Evolutionary conservation across 1,140 invertebrate species (phyloP).

Genomic region (Ooceraea biroi): DNA sequence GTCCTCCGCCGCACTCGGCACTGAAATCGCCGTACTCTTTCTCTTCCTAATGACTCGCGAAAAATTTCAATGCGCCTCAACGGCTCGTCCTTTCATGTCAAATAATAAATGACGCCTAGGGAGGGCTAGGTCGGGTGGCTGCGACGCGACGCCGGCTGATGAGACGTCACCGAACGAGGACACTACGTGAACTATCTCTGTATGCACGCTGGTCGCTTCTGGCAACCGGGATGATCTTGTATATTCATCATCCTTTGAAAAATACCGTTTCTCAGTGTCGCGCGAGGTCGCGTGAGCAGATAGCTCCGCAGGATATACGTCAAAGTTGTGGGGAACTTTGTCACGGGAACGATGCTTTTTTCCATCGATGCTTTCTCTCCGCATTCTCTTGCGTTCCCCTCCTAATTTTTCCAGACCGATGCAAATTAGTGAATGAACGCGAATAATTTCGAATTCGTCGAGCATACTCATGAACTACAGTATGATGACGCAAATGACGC

Average conservation of each 20-base stretch:
- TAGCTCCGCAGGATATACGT: conserved; percentile 75
- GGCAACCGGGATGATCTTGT: conserved; percentile 65
- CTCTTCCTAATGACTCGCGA: conserved; percentile 77
- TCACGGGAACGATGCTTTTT: conserved; percentile 47
- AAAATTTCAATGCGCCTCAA: conserved; percentile 73
- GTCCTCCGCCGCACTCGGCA: conserved; percentile 16
- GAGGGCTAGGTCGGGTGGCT: too few relatives aligned
- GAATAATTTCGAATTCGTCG: too few relatives aligned
- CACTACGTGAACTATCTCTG: conserved; percentile 21
- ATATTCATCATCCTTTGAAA: conserved; percentile 75
- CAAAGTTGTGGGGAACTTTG: conserved; percentile 77
- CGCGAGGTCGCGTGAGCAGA: conserved; percentile 59
- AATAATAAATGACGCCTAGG: conserved; percentile 82
- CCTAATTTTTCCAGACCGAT: too few relatives aligned
- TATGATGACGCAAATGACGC: too few relatives aligned
- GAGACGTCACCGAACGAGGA: conserved; percentile 15
- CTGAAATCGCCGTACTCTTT: conserved; percentile 30
- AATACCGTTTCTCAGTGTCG: conserved; percentile 72
- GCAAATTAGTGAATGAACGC: too few relatives aligned
- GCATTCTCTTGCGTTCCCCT: too few relatives aligned
- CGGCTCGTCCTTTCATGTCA: conserved; percentile 64
- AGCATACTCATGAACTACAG: too few relatives aligned
- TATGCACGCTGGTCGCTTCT: conserved; percentile 60
- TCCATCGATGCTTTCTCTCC: neutral
- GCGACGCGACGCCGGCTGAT: conserved; percentile 3